Evolutionary conservation across 2,888 invertebrate species (phyloP), one percentile per base, ranked within the genome.

Genomic region (Melipona bicolor): DNA sequence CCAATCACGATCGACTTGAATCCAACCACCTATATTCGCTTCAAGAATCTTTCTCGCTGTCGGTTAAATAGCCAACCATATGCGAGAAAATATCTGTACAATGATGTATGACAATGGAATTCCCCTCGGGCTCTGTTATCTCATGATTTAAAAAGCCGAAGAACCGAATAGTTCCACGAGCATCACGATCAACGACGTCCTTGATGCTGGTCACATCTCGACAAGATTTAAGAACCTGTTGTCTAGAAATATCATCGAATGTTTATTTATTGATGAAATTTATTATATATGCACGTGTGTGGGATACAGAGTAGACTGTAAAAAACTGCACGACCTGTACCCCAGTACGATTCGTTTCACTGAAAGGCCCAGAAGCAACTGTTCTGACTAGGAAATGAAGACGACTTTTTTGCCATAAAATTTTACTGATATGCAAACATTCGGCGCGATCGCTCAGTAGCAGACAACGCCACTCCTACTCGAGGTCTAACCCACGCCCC

Each of bases 31-130:
- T 36, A 70, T 36, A 56, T 73, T 61, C 32, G 21, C 9, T 75
- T 65, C 11, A 9, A 32, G 69, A 17, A 52, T 70, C 64, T 74
- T 36, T 62, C 19, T 32, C 54, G 52, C 50, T 62, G 43, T 50
- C 56, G 24, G 24, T 77, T 82, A 74, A 81, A 81, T 62, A 69
- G 21, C 56, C 50, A 9, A 11, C 36, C 56, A n/a, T n/a, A 24
- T 50, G 36, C 69, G 54, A 56, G 49, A 56, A 24, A n/a, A 52
- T 62, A 36, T 36, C 64, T 50, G 43, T 43, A 54, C 62, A 36
- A 17, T 50, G 62, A 81, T 81, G 69, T 81, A 70, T 74, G 52
- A 56, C 15, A 32, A 49, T 62, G 49, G 49, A 19, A 56, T n/a
- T 17, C 43, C 36, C 49, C 21, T 43, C 32, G n/a, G n/a, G 2